phyloP scores from a whole-genome alignment of 2,797 vertebrate genomes.

The Galagoides demidoff region DNA sequence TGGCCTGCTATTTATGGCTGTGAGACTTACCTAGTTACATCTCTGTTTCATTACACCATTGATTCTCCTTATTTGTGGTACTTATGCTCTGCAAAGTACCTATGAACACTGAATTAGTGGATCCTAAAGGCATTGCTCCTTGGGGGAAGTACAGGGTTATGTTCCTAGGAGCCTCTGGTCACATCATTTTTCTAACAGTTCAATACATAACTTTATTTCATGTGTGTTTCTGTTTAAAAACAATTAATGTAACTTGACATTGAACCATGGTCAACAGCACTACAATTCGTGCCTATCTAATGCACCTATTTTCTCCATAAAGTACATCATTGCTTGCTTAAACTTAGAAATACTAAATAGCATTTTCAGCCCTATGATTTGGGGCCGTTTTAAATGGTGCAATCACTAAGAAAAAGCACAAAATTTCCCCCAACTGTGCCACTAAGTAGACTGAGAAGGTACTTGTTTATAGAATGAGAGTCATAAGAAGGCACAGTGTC shows the following conservation, averaged over 20 bases:
- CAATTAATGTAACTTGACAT: not conserved
- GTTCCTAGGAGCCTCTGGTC: not conserved
- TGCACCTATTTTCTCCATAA: not conserved
- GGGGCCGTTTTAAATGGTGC: not conserved
- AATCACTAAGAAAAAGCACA: not conserved
- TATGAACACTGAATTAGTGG: not conserved
- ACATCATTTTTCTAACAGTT: slow-evolving; percentile 22
- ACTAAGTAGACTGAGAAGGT: not conserved
- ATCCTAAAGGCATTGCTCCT: not conserved
- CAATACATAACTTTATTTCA: not conserved
- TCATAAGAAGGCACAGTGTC: not conserved
- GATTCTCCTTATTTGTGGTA: slow-evolving; percentile 18
- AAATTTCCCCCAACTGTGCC: not conserved
- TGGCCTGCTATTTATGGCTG: not conserved
- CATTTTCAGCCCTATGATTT: not conserved
- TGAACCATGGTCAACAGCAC: not conserved
- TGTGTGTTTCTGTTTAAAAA: slow-evolving; percentile 33
- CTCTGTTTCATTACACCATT: not conserved
- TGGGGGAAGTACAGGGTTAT: not conserved
- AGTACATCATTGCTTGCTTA: not conserved
- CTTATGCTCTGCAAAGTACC: not conserved
- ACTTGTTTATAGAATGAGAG: not conserved
- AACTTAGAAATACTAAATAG: not conserved
- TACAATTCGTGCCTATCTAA: not conserved
- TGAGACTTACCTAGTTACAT: slow-evolving; percentile 1